Percentiles rank a stretch among this genome's conserved stretches.
These are phyloP conservation scores for Cirrhinus molitorella DNA, from an alignment of 2,797 vertebrate species.

Conservation along the genomic window DNA sequence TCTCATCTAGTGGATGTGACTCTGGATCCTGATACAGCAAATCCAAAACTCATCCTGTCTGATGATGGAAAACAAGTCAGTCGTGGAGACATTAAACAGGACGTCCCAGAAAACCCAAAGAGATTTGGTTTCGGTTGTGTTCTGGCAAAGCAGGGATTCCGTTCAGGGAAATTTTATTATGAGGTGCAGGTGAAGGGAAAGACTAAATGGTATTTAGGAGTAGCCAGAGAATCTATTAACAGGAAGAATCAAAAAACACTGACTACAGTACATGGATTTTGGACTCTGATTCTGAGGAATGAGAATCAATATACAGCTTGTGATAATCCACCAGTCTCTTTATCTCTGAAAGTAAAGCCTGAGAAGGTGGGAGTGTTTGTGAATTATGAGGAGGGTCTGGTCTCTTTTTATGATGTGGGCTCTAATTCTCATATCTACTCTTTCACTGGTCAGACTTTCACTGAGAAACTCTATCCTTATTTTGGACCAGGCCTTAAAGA, in stretches of 20 bases:
- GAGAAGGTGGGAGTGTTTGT: slow-evolving; percentile 23
- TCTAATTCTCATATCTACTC: not conserved
- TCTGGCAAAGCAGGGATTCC: not conserved
- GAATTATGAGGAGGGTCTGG: slow-evolving; percentile 19
- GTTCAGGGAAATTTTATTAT: not conserved
- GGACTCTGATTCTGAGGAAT: not conserved
- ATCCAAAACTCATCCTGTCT: not conserved
- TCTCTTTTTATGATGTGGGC: not conserved
- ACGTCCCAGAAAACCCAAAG: not conserved
- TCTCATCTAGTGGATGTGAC: slow-evolving; percentile 23
- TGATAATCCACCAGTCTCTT: not conserved
- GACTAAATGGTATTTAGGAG: not conserved
- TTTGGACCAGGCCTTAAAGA: not conserved
- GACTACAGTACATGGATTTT: not conserved
- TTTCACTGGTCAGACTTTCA: not conserved
- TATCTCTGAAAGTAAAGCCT: not conserved
- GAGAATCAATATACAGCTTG: not conserved
- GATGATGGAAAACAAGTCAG: slow-evolving; percentile 19
- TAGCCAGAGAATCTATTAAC: not conserved
- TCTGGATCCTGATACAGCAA: not conserved
- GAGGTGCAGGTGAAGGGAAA: not conserved
- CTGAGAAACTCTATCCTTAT: slow-evolving; percentile 2
- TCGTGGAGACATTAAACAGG: not conserved
- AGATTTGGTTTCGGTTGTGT: not conserved
- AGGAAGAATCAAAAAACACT: not conserved